A percentile compares a stretch with the other conserved stretches of the same genome.
These are phyloP conservation scores for Drosophila atripex DNA, from an alignment of 2,888 invertebrate genomes.

Conservation along the genomic window DNA sequence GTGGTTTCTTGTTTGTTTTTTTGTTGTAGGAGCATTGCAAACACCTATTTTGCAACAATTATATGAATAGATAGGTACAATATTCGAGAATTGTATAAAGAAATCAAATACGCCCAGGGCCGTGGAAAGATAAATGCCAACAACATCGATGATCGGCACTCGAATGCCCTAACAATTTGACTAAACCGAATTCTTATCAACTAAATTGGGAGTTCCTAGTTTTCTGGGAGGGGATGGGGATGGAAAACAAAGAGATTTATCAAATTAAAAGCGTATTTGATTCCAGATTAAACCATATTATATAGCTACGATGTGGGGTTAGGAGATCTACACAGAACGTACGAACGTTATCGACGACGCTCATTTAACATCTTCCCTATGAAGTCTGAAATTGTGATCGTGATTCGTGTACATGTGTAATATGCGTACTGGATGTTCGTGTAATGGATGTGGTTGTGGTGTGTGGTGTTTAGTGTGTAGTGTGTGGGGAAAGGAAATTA, in stretches of 20 bases:
- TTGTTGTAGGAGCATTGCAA: conserved; percentile 69
- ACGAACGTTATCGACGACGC: conserved; percentile 20
- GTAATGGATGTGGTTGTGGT: conserved; percentile 13
- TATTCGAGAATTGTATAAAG: conserved; percentile 69
- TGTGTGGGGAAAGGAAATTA: conserved; percentile 63
- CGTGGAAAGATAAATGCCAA: conserved; percentile 59
- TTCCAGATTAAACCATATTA: conserved; percentile 76
- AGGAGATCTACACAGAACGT: conserved; percentile 69
- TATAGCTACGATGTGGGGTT: conserved; percentile 71
- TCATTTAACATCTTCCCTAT: conserved; percentile 26
- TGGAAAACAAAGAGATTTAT: conserved; percentile 34
- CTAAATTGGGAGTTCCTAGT: conserved; percentile 31
- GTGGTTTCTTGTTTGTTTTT: conserved; percentile 8
- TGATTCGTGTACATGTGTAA: conserved; percentile 19
- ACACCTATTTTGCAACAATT: conserved; percentile 31
- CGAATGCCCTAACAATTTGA: conserved; percentile 51
- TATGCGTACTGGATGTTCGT: conserved; percentile 24
- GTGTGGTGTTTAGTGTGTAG: conserved; percentile 12
- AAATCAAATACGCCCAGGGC: conserved; percentile 73
- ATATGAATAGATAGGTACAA: conserved; percentile 38
- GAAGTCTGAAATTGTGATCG: conserved; percentile 19
- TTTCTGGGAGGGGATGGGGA: neutral
- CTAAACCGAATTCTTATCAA: conserved; percentile 52
- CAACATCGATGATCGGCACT: conserved; percentile 41
- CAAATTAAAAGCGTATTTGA: conserved; percentile 72